Evolutionary conservation across 1,140 invertebrate genomes (phyloP), one percentile per base, ranked within the genome.

Genomic region (Diorhabda sublineata): DNA sequence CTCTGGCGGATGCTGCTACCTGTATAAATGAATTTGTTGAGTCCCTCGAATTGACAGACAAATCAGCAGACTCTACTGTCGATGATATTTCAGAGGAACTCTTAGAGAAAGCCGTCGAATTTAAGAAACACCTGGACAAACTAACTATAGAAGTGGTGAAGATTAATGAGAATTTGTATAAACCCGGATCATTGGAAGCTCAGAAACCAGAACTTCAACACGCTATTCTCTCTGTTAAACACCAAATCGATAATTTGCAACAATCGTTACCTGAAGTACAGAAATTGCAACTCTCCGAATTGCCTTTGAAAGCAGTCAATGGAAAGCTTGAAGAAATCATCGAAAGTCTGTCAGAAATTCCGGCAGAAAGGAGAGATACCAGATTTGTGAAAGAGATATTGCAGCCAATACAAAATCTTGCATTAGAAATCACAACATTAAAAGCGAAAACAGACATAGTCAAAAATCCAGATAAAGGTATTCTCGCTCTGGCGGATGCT

Each of bases 201-300:
- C 45, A 61, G 11, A 61, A 67, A 45, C 64, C 64, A 3, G 66
- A 73, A 65, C 8, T 73, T 7, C 60, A 64, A 5, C 45, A 65
- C 42, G 69, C 65, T 61, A 7, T 73, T 7, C 11, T 58, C 42
- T 57, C 67, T 3, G 47, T 52, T 0, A 52, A 52, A 52, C 6
- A 52, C 6, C 6, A 52, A 4, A 3, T 52, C 6, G 47, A 52
- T 8, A n/a, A 52, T 6, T 52, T 8, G 47, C 47, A 52, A 52
- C 2, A 52, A 52, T 26, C 47, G 5, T 67, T 73, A 58, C 43
- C 61, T 11, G 42, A 68, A 52, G n/a, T 45, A 43, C n/a, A 70
- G 62, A n/a, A 26, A 2, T 44, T 66, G 57, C 47, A 65, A n/a
- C 8, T 11, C n/a, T 3, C 44, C 42, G 61, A 41, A 6, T 11